These are phyloP conservation scores for Hypolimnas misippus DNA, from an alignment of 2,888 invertebrate genomes.

Conservation along the genomic window DNA sequence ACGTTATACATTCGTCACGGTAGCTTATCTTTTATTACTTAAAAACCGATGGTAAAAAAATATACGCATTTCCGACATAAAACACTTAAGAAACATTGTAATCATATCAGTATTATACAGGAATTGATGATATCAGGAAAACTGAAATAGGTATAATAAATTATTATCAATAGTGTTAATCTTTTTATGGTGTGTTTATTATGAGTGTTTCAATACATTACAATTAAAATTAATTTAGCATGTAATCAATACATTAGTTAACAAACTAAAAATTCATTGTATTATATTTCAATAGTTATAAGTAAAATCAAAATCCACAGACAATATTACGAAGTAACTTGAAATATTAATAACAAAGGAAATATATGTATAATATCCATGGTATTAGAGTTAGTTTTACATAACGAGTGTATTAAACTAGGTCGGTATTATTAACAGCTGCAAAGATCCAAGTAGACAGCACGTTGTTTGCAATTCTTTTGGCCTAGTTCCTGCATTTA, in stretches of 20 bases:
- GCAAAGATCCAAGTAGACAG: slow-evolving; percentile 42
- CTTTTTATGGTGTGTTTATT: neutral
- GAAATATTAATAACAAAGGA: neutral
- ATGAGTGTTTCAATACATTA: too few relatives aligned
- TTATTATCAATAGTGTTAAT: neutral
- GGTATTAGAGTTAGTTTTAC: slow-evolving; percentile 3
- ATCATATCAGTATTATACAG: neutral
- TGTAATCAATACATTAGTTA: too few relatives aligned
- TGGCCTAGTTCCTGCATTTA: slow-evolving; percentile 49
- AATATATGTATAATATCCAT: neutral
- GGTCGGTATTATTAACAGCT: slow-evolving; percentile 52
- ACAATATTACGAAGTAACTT: too few relatives aligned
- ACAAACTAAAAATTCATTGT: too few relatives aligned
- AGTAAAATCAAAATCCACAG: too few relatives aligned
- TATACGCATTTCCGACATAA: slow-evolving; percentile 6
- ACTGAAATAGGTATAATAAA: neutral
- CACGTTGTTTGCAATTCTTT: slow-evolving; percentile 47
- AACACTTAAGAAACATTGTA: slow-evolving; percentile 4
- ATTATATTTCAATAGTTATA: too few relatives aligned
- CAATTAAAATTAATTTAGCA: too few relatives aligned
- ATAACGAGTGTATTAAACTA: slow-evolving; percentile 37
- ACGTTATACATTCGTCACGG: slow-evolving; percentile 39
- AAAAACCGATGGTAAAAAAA: slow-evolving; percentile 28
- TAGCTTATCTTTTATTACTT: slow-evolving; percentile 38
- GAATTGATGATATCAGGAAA: neutral